phyloP scores from a whole-genome alignment of 2,113 vertebrate species.

The Heloderma charlesbogerti region DNA sequence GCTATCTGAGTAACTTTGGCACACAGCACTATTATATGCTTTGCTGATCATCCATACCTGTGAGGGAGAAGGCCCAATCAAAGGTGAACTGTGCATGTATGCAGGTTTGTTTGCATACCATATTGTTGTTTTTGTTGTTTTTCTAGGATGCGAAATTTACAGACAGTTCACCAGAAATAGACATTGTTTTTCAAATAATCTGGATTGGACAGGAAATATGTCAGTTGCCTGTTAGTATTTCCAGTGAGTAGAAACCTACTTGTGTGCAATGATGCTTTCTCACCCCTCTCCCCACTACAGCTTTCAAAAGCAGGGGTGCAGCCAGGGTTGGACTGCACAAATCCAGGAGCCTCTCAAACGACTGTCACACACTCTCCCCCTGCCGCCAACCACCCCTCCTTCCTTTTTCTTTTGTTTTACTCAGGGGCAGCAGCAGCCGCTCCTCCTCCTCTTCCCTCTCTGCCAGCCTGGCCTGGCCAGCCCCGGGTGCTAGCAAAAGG shows the following conservation, averaged over 20 bases:
- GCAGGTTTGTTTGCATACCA: neutral
- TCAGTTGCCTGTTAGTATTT: neutral
- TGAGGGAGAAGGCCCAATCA: neutral
- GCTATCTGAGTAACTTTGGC: neutral
- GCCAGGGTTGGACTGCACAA: too few species aligned
- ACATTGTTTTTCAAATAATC: neutral
- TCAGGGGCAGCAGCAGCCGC: too few species aligned
- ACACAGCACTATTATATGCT: neutral
- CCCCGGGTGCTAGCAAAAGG: too few species aligned
- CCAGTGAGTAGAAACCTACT: neutral
- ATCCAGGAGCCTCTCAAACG: too few species aligned
- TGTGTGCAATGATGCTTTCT: too few species aligned
- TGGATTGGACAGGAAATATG: neutral
- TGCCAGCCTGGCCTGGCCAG: too few species aligned
- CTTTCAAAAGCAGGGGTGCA: too few species aligned
- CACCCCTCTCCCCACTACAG: neutral
- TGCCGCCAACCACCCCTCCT: too few species aligned
- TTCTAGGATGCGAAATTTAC: neutral
- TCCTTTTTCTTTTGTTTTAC: too few species aligned
- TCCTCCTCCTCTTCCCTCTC: too few species aligned
- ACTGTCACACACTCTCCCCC: too few species aligned
- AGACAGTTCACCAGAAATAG: neutral
- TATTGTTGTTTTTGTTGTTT: neutral
- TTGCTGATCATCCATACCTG: neutral
- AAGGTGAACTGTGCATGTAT: neutral